Evolutionary conservation across 1,140 invertebrate genomes (phyloP).

Genomic region (Penaeus japonicus): DNA sequence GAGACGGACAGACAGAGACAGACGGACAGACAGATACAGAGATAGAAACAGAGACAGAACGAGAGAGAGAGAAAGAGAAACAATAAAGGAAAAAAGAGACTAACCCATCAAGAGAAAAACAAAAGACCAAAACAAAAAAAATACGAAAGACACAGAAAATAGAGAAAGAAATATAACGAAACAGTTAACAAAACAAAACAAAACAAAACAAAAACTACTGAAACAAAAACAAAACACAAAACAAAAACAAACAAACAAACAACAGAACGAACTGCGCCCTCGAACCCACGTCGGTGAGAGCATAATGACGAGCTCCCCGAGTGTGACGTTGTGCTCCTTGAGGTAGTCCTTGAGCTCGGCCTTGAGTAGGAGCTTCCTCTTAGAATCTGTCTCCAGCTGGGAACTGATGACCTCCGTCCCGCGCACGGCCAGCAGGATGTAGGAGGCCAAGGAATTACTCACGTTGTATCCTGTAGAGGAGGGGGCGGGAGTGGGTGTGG

Average conservation of each 20-base stretch:
- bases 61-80: no score
- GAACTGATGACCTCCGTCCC: constrained; percentile 6
- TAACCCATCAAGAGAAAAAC: no score
- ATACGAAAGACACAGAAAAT: no score
- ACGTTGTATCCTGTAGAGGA: background rate
- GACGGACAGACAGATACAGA: no score
- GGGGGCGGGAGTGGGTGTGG: background rate
- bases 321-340: background rate
- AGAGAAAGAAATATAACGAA: no score
- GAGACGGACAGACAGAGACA: no score
- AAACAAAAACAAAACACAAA: background rate
- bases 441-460: constrained; percentile 4
- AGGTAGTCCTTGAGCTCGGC: background rate
- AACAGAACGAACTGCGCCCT: background rate
- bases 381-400: background rate
- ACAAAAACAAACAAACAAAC: background rate
- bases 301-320: background rate
- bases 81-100: no score
- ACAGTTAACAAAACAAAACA: background rate
- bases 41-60: no score
- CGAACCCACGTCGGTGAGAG: background rate
- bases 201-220: background rate
- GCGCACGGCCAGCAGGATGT: constrained; percentile 11
- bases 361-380: background rate
- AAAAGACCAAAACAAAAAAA: no score